Conservation (phyloP, 30 jellyfish, hydroid and myxozoan species). For the Hydra vulgaris region DNA sequence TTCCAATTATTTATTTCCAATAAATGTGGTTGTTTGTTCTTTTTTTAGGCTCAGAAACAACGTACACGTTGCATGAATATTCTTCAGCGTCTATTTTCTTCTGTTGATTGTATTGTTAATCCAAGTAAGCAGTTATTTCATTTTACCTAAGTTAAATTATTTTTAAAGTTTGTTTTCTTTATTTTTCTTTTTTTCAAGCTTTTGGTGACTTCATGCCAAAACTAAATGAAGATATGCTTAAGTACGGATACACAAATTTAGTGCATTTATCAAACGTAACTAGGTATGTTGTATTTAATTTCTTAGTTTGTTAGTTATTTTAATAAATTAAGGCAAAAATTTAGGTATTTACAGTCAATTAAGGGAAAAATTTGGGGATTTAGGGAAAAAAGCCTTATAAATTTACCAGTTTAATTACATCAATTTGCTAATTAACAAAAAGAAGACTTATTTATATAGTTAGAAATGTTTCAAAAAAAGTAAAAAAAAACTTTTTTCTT, state of each 20-base stretch:
- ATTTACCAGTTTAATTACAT: too few relatives aligned
- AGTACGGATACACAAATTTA: slow-evolving; percentile 21
- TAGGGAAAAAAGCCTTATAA: too few relatives aligned
- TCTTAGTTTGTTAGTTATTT: neutral
- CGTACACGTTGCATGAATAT: slow-evolving; percentile 64
- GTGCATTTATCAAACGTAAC: neutral
- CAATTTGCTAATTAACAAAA: too few relatives aligned
- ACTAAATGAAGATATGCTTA: neutral
- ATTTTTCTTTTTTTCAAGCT: slow-evolving; percentile 10
- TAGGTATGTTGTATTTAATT: slow-evolving; percentile 7
- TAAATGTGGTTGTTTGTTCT: neutral
- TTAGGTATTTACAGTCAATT: too few relatives aligned
- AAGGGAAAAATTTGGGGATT: too few relatives aligned
- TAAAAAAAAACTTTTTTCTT: too few relatives aligned
- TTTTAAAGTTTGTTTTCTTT: too few relatives aligned
- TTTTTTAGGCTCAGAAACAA: slow-evolving; percentile 40
- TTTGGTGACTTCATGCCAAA: slow-evolving; percentile 29
- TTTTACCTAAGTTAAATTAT: too few relatives aligned
- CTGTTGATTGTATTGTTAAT: slow-evolving; percentile 64
- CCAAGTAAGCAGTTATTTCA: slow-evolving; percentile 42
- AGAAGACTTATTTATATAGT: too few relatives aligned
- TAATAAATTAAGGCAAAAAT: too few relatives aligned
- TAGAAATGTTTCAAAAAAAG: too few relatives aligned
- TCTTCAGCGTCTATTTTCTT: slow-evolving; percentile 39
- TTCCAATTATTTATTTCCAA: neutral